Conservation (phyloP, 2,113 vertebrate species). For the human region DNA sequence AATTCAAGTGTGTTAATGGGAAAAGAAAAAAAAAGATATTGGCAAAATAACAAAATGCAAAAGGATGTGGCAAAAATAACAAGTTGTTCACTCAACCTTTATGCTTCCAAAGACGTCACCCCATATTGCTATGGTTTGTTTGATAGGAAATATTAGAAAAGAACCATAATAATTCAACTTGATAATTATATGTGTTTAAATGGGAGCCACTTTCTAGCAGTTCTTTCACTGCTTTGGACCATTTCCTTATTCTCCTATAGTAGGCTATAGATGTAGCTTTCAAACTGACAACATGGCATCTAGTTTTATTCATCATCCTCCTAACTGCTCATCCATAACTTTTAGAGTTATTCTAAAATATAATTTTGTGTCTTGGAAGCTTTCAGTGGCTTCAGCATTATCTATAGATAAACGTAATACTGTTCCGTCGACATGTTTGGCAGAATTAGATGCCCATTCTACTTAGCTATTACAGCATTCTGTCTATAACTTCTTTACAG, state of each 20-base stretch:
- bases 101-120: neutral
- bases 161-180: neutral
- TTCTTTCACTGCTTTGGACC: neutral
- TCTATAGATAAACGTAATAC: neutral
- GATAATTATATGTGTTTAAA: neutral
- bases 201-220: neutral
- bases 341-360: neutral
- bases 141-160: neutral
- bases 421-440: neutral
- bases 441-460: neutral
- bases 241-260: neutral
- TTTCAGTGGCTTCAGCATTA: neutral
- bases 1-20: neutral
- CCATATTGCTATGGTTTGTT: neutral
- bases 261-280: neutral
- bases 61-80: neutral
- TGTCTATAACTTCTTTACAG: neutral
- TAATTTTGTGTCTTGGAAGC: neutral
- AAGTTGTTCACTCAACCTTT: neutral
- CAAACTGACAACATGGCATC: neutral
- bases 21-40: neutral
- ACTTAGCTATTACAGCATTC: neutral
- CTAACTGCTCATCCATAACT: neutral
- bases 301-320: neutral
- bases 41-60: slow-evolving; percentile 5